Evolutionary conservation across 2,888 invertebrate species (phyloP).

Genomic region (Aporophyla lueneburgensis): DNA sequence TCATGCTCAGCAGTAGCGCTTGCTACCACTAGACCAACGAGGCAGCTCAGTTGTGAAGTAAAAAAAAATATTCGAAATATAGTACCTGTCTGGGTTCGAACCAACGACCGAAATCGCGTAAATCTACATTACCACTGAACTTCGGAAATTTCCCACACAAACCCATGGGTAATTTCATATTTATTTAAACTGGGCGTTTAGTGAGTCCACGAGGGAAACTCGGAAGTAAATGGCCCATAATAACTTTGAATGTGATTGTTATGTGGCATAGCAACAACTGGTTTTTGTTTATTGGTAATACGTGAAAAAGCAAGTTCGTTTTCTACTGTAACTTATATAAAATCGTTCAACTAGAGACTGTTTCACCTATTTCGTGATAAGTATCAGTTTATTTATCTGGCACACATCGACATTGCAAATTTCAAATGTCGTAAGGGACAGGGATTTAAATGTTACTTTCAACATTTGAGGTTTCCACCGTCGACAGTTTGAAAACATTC

Average conservation of each 20-base stretch:
- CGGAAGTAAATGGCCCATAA: slow-evolving; percentile 2
- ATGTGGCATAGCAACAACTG: slow-evolving; percentile 5
- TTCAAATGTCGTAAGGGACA: no score
- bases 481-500: not conserved
- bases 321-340: not conserved
- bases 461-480: no score
- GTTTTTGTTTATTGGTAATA: slow-evolving; percentile 13
- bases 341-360: not conserved
- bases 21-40: no score
- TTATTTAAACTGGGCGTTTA: not conserved
- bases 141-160: not conserved
- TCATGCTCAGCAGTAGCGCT: no score
- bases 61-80: no score
- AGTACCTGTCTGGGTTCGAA: no score
- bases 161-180: not conserved
- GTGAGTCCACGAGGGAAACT: slow-evolving; percentile 5
- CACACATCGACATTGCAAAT: not conserved
- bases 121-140: no score
- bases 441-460: no score
- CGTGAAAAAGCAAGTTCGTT: slow-evolving; percentile 1
- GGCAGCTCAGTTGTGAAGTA: no score
- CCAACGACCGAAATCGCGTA: no score
- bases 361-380: not conserved
- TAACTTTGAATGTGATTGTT: slow-evolving; percentile 17
- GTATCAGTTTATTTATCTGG: not conserved